Conservation (phyloP, 1,140 invertebrate genomes). For the Drosophila truncata region DNA sequence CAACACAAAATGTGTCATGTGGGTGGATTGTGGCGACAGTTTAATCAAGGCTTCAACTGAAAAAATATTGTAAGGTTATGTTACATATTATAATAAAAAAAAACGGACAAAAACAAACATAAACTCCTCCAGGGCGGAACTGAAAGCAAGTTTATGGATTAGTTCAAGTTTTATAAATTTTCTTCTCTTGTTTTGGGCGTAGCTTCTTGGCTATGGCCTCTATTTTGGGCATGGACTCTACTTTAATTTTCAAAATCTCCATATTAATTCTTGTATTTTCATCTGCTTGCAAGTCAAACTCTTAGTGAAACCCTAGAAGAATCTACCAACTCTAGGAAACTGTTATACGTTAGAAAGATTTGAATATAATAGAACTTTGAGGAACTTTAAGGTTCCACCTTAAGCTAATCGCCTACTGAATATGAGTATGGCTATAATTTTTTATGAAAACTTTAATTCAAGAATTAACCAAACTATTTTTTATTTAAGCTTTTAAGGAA, state of each 20-base stretch:
- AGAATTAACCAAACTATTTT: constrained; percentile 1
- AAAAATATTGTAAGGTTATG: neutral
- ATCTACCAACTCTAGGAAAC: constrained; percentile 3
- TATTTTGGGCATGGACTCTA: constrained; percentile 1
- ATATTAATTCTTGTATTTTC: neutral
- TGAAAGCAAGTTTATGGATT: constrained; percentile 27
- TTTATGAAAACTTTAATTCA: constrained; percentile 1
- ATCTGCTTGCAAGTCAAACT: constrained; percentile 40
- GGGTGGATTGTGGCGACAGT: neutral
- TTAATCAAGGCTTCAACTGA: neutral
- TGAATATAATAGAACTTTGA: neutral
- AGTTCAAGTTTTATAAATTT: neutral
- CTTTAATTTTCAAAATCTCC: neutral
- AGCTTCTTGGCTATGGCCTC: constrained; percentile 45
- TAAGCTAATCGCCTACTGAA: constrained; percentile 9
- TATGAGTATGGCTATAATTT: neutral
- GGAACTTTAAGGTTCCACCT: neutral
- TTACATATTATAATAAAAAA: too few relatives aligned
- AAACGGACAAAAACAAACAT: constrained; percentile 14
- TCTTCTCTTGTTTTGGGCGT: constrained; percentile 37
- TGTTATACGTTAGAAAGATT: neutral
- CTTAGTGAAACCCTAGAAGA: neutral
- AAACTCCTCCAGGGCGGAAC: constrained; percentile 20
- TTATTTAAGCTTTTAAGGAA: neutral
- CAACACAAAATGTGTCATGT: neutral